Conservation (phyloP, 1,140 invertebrate genomes). For the Meloidogyne chitwoodi region DNA sequence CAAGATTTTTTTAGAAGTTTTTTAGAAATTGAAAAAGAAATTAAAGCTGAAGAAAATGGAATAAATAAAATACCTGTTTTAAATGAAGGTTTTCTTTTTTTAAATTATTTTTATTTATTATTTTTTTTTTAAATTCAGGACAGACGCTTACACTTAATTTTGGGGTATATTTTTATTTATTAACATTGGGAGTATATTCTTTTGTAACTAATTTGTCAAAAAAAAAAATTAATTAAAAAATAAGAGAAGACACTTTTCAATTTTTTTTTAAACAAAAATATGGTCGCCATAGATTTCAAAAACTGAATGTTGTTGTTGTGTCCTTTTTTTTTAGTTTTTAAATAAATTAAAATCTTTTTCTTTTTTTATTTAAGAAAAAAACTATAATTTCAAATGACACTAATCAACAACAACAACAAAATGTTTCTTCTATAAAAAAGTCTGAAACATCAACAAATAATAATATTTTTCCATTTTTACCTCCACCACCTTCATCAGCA, state of each 20-base stretch:
- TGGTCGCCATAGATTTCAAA: too few species aligned
- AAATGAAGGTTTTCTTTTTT: slow-evolving; percentile 56
- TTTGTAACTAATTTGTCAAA: too few species aligned
- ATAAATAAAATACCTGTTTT: slow-evolving; percentile 31
- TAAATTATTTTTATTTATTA: slow-evolving; percentile 23
- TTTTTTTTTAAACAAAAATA: too few species aligned
- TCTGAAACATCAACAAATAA: background rate
- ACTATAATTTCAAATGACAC: slow-evolving; percentile 11
- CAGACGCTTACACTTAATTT: background rate
- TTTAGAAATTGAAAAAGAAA: slow-evolving; percentile 41
- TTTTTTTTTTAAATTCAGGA: slow-evolving; percentile 11
- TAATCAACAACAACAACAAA: background rate
- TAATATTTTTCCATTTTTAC: slow-evolving; percentile 46
- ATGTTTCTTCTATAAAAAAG: background rate
- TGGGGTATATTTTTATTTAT: background rate
- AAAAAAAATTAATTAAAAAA: too few species aligned
- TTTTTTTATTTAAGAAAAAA: slow-evolving; percentile 31
- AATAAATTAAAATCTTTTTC: background rate
- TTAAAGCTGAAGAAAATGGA: slow-evolving; percentile 36
- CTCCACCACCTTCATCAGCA: slow-evolving; percentile 46
- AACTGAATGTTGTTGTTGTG: too few species aligned
- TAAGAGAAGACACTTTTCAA: too few species aligned
- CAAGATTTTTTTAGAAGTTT: slow-evolving; percentile 51
- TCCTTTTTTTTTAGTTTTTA: too few species aligned
- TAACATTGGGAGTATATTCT: background rate